Conservation (phyloP, 37 sponge, comb jelly and placozoan genomes). For the Chondrilla cf. caribensis region DNA sequence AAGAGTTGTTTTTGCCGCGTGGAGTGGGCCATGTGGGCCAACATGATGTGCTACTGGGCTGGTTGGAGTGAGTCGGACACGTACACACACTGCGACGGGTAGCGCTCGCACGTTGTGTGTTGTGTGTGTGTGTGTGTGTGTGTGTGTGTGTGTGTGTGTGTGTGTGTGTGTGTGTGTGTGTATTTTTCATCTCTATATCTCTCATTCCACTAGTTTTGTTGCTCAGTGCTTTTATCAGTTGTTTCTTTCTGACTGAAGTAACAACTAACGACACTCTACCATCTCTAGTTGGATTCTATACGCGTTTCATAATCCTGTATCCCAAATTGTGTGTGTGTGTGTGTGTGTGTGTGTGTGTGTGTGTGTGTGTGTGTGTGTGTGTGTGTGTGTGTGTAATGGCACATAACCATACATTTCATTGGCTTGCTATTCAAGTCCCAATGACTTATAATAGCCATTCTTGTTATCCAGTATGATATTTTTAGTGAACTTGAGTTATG, state of each 20-base stretch:
- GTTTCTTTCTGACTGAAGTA: conserved; percentile 5
- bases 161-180: conserved; percentile 24
- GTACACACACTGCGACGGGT: neutral
- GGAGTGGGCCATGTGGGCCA: conserved; percentile 89
- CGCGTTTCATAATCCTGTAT: conserved; percentile 72
- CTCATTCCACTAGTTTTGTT: neutral
- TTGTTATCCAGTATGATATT: too few relatives aligned
- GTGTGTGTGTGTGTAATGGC: neutral
- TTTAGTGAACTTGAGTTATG: too few relatives aligned
- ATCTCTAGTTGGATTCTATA: conserved; percentile 42
- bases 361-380: neutral
- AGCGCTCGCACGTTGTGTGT: neutral
- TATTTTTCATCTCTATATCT: too few relatives aligned
- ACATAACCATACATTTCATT: neutral
- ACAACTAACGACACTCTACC: conserved; percentile 9
- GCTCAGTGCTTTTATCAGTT: neutral
- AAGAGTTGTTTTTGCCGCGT: conserved; percentile 45
- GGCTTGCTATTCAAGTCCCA: too few relatives aligned
- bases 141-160: conserved; percentile 24
- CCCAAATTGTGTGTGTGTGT: conserved; percentile 21
- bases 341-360: conserved; percentile 3
- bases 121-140: conserved; percentile 21
- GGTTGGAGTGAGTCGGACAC: conserved; percentile 25
- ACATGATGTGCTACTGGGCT: conserved; percentile 41
- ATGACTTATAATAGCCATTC: too few relatives aligned